phyloP scores from a whole-genome alignment of 1,140 invertebrate genomes.

The Magallana ariakensis region DNA sequence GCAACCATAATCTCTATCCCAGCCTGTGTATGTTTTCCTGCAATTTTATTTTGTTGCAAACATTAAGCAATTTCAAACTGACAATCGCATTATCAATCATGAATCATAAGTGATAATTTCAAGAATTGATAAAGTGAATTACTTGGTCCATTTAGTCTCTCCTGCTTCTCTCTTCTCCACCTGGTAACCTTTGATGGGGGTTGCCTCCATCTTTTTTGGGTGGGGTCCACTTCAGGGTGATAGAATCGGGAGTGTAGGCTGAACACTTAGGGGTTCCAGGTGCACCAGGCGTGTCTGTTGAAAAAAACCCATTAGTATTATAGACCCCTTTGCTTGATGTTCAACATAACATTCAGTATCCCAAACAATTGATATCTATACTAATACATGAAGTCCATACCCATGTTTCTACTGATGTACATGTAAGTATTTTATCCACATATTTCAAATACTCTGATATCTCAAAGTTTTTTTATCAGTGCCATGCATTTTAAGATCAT shows the following conservation, averaged over 20 bases:
- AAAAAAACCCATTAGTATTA: not conserved
- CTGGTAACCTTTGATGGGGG: constrained; percentile 91
- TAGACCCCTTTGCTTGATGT: not conserved
- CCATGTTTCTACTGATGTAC: too few relatives aligned
- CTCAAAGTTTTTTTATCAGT: too few relatives aligned
- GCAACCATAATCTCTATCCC: too few relatives aligned
- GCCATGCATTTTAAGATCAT: too few relatives aligned
- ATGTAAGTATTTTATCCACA: too few relatives aligned
- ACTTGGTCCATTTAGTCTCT: constrained; percentile 91
- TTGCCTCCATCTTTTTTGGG: constrained; percentile 91
- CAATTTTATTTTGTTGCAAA: too few relatives aligned
- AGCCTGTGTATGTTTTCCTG: too few relatives aligned
- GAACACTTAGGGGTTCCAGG: constrained; percentile 92
- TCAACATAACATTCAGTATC: not conserved
- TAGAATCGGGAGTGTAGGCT: constrained; percentile 94
- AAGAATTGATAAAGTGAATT: constrained; percentile 8
- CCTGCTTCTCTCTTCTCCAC: constrained; percentile 94
- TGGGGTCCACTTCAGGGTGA: constrained; percentile 95
- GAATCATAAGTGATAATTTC: not conserved
- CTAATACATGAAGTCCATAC: too few relatives aligned
- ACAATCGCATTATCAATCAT: too few relatives aligned
- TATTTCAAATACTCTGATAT: too few relatives aligned
- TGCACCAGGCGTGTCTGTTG: constrained; percentile 89
- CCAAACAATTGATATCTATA: too few relatives aligned
- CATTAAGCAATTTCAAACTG: too few relatives aligned